Evolutionary conservation across 1,140 invertebrate species (phyloP).

Genomic region (Orchesella cincta): DNA sequence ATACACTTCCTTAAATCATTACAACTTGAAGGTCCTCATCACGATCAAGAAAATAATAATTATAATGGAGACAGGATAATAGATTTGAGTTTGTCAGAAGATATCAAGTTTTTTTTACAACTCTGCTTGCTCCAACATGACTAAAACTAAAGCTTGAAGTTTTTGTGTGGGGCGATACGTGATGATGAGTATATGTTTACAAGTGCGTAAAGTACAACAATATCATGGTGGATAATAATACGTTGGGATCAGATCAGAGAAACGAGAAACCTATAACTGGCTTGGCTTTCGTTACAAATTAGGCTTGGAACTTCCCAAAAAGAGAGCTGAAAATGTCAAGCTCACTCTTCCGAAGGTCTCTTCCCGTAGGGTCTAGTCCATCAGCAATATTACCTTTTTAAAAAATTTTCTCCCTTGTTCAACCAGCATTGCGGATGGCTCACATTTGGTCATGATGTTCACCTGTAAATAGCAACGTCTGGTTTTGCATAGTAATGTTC

Average conservation of each 20-base stretch:
- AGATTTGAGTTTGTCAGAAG: background rate
- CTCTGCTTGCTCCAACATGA: too few relatives aligned
- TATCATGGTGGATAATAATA: too few relatives aligned
- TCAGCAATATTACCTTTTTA: background rate
- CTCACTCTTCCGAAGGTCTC: background rate
- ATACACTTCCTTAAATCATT: background rate
- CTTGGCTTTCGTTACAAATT: constrained; percentile 6
- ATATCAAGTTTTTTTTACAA: too few relatives aligned
- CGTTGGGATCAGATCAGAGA: too few relatives aligned
- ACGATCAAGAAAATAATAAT: background rate
- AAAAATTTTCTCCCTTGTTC: background rate
- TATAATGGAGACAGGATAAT: background rate
- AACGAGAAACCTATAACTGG: constrained; percentile 1
- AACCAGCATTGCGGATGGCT: too few relatives aligned
- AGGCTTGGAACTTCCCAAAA: constrained; percentile 6
- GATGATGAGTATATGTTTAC: too few relatives aligned
- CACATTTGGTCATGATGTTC: too few relatives aligned
- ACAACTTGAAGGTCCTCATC: background rate
- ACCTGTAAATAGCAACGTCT: background rate
- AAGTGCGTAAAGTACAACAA: too few relatives aligned
- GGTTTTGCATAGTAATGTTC: background rate
- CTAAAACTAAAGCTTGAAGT: too few relatives aligned
- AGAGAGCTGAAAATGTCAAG: constrained; percentile 9
- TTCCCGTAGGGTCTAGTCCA: background rate
- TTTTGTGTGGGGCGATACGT: too few relatives aligned